These are phyloP conservation scores for Meloidogyne floridensis DNA, from an alignment of 1,140 invertebrate species.

Conservation along the genomic window DNA sequence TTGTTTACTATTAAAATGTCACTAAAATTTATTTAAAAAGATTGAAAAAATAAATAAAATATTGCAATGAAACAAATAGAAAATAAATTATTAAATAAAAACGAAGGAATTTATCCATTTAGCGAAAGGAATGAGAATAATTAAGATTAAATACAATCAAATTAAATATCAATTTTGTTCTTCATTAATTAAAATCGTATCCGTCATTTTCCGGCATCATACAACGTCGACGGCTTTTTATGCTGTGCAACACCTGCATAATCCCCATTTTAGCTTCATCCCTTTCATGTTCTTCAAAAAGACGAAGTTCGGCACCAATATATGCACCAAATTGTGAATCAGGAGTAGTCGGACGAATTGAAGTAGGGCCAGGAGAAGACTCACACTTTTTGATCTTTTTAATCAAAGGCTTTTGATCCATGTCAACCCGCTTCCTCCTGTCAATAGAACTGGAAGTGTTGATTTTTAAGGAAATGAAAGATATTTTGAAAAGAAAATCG, in stretches of 20 bases:
- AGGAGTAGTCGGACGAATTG: background rate
- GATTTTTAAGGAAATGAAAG: background rate
- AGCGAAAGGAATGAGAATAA: background rate
- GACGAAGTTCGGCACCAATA: background rate
- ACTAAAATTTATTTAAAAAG: background rate
- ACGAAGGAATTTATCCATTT: background rate
- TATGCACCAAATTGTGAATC: background rate
- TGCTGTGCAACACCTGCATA: constrained; percentile 6
- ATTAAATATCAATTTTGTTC: background rate
- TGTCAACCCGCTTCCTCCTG: background rate
- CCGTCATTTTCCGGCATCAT: background rate
- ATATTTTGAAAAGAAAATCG: background rate
- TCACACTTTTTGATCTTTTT: background rate
- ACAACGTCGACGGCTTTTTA: background rate
- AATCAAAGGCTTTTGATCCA: background rate
- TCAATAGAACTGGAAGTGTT: background rate
- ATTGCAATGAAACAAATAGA: background rate
- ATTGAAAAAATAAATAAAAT: background rate
- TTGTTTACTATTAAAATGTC: background rate
- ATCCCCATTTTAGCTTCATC: constrained; percentile 1
- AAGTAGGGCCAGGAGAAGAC: background rate
- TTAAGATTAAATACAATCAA: background rate
- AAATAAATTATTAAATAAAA: background rate
- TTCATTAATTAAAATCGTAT: background rate
- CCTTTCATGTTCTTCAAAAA: background rate